Evolutionary conservation across 2,797 vertebrate genomes (phyloP).

Genomic region (Sebastes steindachneri): DNA sequence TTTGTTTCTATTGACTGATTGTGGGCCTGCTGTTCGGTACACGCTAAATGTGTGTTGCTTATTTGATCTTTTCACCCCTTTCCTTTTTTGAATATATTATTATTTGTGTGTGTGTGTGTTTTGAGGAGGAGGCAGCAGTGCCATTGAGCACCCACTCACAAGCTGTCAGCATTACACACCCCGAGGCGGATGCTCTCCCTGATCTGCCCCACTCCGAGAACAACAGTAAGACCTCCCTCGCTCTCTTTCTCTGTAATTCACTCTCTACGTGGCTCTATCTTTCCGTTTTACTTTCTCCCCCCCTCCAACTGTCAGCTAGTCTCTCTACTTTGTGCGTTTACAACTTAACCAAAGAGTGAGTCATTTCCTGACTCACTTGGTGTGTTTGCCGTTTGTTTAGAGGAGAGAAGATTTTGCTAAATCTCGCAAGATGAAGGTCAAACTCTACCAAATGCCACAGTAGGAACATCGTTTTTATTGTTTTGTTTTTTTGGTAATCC

Average conservation of each 20-base stretch:
- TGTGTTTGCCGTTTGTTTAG: slow-evolving; percentile 23
- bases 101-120: slow-evolving; percentile 28
- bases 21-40: slow-evolving; percentile 25
- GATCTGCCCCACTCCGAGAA: slow-evolving; percentile 70
- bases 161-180: slow-evolving; percentile 51
- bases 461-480: background rate
- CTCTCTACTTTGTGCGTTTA: slow-evolving; percentile 10
- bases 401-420: slow-evolving; percentile 9
- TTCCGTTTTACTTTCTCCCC: slow-evolving; percentile 28
- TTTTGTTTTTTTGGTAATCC: background rate
- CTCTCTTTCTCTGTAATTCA: background rate
- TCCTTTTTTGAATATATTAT: slow-evolving; percentile 30
- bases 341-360: slow-evolving; percentile 35
- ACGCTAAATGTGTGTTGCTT: slow-evolving; percentile 19
- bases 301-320: slow-evolving; percentile 17
- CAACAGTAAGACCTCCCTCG: slow-evolving; percentile 79
- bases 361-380: slow-evolving; percentile 53
- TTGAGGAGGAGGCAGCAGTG: slow-evolving; percentile 68
- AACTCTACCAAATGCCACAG: background rate
- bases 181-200: slow-evolving; percentile 61
- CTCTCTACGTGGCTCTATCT: background rate
- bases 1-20: slow-evolving; percentile 33
- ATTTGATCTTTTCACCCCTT: slow-evolving; percentile 48
- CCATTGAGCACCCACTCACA: slow-evolving; percentile 63
- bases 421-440: slow-evolving; percentile 9